Evolutionary conservation across 2,113 vertebrate species (phyloP).

Genomic region (Malaclemys terrapin): DNA sequence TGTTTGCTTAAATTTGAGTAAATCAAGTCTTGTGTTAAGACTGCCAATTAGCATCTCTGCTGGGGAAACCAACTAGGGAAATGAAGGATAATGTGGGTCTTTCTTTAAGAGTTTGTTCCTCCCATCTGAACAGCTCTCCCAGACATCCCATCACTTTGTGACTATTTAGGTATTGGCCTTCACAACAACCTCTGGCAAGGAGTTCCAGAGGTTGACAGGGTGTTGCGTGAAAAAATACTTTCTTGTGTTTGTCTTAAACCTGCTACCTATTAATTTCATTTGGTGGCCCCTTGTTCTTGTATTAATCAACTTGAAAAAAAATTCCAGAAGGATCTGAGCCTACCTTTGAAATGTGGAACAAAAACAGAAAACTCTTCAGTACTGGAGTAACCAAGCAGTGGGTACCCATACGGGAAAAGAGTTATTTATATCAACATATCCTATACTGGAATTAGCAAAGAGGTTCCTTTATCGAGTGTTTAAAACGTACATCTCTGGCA

Average conservation of each 20-base stretch:
- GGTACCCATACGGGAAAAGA: not conserved
- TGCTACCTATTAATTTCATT: no score
- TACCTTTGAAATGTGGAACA: not conserved
- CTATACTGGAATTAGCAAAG: not conserved
- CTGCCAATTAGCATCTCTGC: not conserved
- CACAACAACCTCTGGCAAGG: no score
- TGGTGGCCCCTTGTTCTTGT: no score
- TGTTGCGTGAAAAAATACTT: no score
- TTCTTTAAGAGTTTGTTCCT: not conserved
- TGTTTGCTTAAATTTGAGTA: not conserved
- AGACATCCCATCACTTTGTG: not conserved
- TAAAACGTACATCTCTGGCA: not conserved
- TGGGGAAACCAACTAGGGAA: not conserved
- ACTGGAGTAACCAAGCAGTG: not conserved
- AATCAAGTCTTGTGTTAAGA: not conserved
- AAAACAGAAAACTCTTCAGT: not conserved
- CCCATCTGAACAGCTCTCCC: not conserved
- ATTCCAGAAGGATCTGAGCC: not conserved
- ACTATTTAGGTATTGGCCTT: not conserved
- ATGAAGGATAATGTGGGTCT: not conserved
- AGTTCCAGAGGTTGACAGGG: no score
- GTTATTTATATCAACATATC: not conserved
- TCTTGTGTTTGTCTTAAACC: no score
- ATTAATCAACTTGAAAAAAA: slow-evolving; percentile 4
- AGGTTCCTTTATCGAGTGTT: not conserved